Conservation (phyloP, 1,140 invertebrate genomes). For the Lepidurus couesii region DNA sequence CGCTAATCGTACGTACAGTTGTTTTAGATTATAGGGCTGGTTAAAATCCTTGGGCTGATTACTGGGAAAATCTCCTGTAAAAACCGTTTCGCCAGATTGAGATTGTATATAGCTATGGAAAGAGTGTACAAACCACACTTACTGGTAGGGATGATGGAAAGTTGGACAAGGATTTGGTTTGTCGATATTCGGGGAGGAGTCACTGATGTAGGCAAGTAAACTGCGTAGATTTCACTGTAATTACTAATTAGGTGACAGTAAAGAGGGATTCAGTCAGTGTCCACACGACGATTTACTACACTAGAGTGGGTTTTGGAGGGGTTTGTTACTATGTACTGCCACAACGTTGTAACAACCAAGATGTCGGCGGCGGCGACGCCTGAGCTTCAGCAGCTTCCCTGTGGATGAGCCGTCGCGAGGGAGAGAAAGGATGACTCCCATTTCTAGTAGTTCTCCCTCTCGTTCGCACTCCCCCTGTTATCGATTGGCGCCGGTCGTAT, state of each 20-base stretch:
- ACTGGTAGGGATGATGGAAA: no score
- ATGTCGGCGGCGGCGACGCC: constrained; percentile 11
- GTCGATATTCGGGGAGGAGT: no score
- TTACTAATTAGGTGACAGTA: neutral
- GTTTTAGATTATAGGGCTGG: no score
- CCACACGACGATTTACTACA: neutral
- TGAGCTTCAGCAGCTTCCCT: neutral
- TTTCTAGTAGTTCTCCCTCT: neutral
- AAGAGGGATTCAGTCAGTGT: neutral
- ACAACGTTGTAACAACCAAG: neutral
- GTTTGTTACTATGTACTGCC: neutral
- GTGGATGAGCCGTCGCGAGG: neutral
- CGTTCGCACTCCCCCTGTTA: neutral
- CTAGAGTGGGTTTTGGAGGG: neutral
- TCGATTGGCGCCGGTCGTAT: constrained; percentile 10
- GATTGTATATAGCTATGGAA: no score
- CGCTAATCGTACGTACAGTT: neutral
- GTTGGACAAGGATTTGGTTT: no score
- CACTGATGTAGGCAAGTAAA: neutral
- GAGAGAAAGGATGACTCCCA: neutral
- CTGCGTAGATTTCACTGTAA: neutral
- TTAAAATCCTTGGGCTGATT: no score
- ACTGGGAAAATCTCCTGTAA: no score
- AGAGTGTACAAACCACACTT: no score
- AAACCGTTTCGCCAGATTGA: no score